Evolutionary conservation across 1,140 invertebrate genomes (phyloP), one percentile per base, ranked within the genome.

Genomic region (Gonatopus flavifemur): DNA sequence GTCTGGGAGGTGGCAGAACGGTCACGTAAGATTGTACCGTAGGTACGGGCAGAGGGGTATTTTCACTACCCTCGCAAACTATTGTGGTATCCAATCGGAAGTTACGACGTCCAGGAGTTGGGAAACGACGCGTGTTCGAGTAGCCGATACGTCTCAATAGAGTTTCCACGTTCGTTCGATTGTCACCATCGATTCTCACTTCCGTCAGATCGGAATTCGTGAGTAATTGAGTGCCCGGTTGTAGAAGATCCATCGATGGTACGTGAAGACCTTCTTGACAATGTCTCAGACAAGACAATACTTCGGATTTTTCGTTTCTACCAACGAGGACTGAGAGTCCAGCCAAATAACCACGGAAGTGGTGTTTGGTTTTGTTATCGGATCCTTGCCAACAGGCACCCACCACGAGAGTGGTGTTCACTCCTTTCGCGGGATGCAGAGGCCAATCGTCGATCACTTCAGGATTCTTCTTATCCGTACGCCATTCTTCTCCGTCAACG

Each of bases 391-490:
- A 99, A 77, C 97, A 99, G 20, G 94, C 96, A 8, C 96, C 96
- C 15, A 98, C 90, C 1, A 91, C 88, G 1, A 98, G 76, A 13
- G 93, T 95, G 4, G 96, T 98, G 70, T 96, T 96, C 49, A 95
- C 85, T 9, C 88, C 93, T 53, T 94, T 92, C 0, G 94, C 92
- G 18, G 93, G 91, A 74, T 99, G 97, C 10, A 99, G 80, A n/a
- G 97, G 96, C 96, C 96, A 99, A 76, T 99, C 97, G 76, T 99
- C 96, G 67, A 99, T 94, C 21, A 98, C 92, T 74, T 98, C 96
- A 0, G 94, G 93, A 64, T 95, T 96, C 69, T 89, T 87, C 59
- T 91, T 88, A 39, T 84, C 82, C 4, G 87, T 81, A 39, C 81
- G 82, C 78, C 91, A 90, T 13, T 87, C 75, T 66, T 90, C 86